A percentile compares a stretch with the other conserved stretches of the same genome.
Evolutionary conservation across 1,140 invertebrate species (phyloP).

Genomic region (Achatina immaculata): DNA sequence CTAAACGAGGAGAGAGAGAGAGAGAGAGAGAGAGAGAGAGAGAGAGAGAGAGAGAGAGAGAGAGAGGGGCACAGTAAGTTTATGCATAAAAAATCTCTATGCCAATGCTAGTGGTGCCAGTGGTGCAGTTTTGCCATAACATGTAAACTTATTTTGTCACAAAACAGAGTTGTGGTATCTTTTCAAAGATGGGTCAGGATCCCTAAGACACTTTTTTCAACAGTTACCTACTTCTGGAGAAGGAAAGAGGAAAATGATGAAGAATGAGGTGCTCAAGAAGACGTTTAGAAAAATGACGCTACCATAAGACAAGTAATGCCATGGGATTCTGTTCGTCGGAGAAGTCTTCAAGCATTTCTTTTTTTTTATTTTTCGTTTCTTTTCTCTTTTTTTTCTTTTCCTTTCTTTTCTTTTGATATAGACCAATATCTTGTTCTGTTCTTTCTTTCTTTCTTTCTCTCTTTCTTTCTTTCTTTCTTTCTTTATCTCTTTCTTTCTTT

Average conservation of each 20-base stretch:
- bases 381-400: neutral
- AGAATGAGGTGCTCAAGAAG: neutral
- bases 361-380: neutral
- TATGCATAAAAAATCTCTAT: slow-evolving; percentile 16
- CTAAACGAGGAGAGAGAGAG: neutral
- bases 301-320: too few relatives aligned
- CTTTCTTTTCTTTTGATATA: neutral
- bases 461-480: neutral
- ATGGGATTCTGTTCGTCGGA: too few relatives aligned
- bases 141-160: too few relatives aligned
- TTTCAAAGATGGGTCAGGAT: neutral
- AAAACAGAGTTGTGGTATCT: neutral
- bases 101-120: too few relatives aligned
- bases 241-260: neutral
- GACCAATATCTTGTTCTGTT: neutral
- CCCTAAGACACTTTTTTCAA: neutral
- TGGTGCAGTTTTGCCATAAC: too few relatives aligned
- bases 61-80: slow-evolving; percentile 28
- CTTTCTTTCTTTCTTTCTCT: neutral
- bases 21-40: slow-evolving; percentile 37
- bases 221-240: too few relatives aligned
- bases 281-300: too few relatives aligned
- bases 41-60: slow-evolving; percentile 29
- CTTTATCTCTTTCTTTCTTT: neutral
- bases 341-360: neutral